Percentiles rank a stretch among this genome's conserved stretches.
These are phyloP conservation scores for Pogonomyrmex barbatus DNA, from an alignment of 1,140 invertebrate species.

Conservation along the genomic window DNA sequence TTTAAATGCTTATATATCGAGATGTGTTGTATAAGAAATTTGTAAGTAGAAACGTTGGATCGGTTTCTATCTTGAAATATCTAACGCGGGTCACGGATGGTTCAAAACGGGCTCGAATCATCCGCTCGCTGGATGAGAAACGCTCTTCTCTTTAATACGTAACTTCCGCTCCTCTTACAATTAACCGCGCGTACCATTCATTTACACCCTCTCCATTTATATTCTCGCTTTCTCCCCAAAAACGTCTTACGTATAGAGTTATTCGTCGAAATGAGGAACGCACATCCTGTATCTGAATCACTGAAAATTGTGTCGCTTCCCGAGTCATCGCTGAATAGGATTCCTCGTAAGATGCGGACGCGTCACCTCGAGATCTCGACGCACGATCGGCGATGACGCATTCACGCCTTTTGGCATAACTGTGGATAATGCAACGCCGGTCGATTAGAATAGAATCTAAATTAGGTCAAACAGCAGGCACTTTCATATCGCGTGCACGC, in stretches of 20 bases:
- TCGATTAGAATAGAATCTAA: constrained; percentile 70
- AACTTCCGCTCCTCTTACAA: background rate
- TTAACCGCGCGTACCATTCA: too few species aligned
- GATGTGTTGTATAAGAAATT: background rate
- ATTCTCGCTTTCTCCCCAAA: background rate
- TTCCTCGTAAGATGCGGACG: constrained; percentile 1
- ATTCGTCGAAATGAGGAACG: background rate
- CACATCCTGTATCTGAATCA: background rate
- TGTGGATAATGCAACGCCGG: constrained; percentile 15
- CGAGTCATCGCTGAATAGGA: constrained; percentile 28
- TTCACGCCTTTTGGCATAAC: background rate
- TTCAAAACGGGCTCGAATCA: background rate
- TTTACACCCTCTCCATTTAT: background rate
- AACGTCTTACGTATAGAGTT: background rate
- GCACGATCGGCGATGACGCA: constrained; percentile 18
- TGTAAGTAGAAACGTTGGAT: background rate
- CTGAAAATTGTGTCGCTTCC: background rate
- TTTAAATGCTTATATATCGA: background rate
- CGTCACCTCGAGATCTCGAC: constrained; percentile 17
- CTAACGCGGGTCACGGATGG: background rate
- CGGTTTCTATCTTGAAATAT: background rate
- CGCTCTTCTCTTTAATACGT: background rate
- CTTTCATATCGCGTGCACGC: constrained; percentile 54
- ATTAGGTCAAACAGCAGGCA: constrained; percentile 61
- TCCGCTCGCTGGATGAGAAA: background rate